Conservation (phyloP, 1,140 invertebrate species). For the Brachionus plicatilis region DNA sequence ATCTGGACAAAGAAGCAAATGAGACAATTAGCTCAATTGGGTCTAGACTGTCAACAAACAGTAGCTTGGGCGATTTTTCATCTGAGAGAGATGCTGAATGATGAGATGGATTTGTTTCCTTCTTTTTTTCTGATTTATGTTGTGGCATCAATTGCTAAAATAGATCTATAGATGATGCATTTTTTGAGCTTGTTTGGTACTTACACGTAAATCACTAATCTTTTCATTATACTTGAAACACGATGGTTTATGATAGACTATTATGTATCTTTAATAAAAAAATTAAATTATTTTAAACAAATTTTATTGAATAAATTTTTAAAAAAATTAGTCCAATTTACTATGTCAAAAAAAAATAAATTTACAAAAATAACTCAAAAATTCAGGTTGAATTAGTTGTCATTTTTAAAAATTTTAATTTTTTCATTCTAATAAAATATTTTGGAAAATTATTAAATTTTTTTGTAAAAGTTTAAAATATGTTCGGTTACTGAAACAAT, state of each 20-base stretch:
- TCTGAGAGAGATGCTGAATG: slow-evolving; percentile 42
- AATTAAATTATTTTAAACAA: not conserved
- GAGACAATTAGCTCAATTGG: slow-evolving; percentile 52
- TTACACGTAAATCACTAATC: slow-evolving; percentile 51
- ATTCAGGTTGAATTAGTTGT: too few relatives aligned
- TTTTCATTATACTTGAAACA: slow-evolving; percentile 49
- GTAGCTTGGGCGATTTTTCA: slow-evolving; percentile 48
- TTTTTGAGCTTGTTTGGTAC: not conserved
- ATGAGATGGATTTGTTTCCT: slow-evolving; percentile 40
- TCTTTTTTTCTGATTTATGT: slow-evolving; percentile 33
- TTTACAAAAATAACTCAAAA: too few relatives aligned
- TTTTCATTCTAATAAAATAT: too few relatives aligned
- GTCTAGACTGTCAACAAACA: slow-evolving; percentile 49
- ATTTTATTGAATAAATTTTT: too few relatives aligned
- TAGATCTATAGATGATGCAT: not conserved
- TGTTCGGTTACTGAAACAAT: too few relatives aligned
- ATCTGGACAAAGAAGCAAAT: slow-evolving; percentile 49
- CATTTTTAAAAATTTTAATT: too few relatives aligned
- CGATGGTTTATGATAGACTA: slow-evolving; percentile 51
- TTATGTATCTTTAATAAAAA: not conserved
- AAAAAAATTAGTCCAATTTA: too few relatives aligned
- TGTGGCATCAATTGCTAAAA: slow-evolving; percentile 27
- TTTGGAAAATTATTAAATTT: not conserved
- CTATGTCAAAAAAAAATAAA: too few relatives aligned
- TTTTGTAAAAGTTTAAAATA: too few relatives aligned